Conservation (phyloP, 2,797 vertebrate species). For the Darevskia nairensis region DNA sequence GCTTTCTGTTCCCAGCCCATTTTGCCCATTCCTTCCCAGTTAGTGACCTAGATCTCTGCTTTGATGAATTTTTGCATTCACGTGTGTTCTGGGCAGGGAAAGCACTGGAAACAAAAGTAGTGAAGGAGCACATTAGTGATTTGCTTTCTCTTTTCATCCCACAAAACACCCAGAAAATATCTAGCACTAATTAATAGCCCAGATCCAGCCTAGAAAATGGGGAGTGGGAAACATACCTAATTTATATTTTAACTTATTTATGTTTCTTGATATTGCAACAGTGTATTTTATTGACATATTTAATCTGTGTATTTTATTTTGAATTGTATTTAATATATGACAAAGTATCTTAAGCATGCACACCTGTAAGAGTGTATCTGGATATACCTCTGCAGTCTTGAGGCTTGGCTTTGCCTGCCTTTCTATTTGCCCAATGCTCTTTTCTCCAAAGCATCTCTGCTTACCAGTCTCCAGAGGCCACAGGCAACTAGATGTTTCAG, state of each 20-base stretch:
- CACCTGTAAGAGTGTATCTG: too few relatives aligned
- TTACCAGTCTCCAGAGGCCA: background rate
- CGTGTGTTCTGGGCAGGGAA: too few relatives aligned
- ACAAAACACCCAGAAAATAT: background rate
- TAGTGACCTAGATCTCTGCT: background rate
- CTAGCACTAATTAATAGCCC: background rate
- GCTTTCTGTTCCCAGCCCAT: background rate
- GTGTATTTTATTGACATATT: background rate
- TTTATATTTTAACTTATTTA: slow-evolving; percentile 4
- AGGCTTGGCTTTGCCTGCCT: background rate
- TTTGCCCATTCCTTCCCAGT: background rate
- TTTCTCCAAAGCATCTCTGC: background rate
- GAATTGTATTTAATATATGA: too few relatives aligned
- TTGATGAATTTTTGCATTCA: background rate
- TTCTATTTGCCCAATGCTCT: background rate
- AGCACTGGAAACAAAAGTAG: background rate
- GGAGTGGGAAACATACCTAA: background rate
- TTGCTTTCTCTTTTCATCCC: background rate
- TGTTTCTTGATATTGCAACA: background rate
- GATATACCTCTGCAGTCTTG: background rate
- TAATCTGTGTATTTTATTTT: background rate
- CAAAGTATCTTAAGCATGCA: background rate
- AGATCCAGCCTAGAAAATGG: background rate
- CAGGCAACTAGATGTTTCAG: too few relatives aligned
- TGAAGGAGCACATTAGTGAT: background rate